Evolutionary conservation across 2,113 vertebrate genomes (phyloP).

Genomic region (Amphilophus citrinellus): DNA sequence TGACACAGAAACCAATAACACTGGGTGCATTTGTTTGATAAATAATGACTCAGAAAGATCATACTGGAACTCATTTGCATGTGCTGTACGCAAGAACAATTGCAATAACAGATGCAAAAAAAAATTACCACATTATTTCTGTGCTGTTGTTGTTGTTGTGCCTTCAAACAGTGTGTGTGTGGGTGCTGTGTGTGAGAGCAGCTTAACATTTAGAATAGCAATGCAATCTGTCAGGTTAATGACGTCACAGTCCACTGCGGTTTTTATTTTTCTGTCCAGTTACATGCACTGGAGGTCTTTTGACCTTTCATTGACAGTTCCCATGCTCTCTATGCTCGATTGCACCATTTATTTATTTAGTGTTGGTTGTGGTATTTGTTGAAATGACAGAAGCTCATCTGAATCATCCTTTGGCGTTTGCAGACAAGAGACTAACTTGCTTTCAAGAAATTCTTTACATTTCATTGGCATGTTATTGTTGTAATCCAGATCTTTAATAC

Average conservation of each 20-base stretch:
- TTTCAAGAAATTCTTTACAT: background rate
- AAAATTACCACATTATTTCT: constrained; percentile 8
- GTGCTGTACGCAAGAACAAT: constrained; percentile 4
- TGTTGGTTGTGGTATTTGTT: background rate
- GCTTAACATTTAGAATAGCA: constrained; percentile 25
- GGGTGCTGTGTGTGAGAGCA: background rate
- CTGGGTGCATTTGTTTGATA: constrained; percentile 5
- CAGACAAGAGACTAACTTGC: background rate
- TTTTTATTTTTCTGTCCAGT: constrained; percentile 1
- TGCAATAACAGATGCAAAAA: constrained; percentile 40
- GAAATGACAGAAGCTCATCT: background rate
- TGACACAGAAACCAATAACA: constrained; percentile 2
- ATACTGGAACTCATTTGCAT: constrained; percentile 24
- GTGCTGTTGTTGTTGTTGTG: background rate
- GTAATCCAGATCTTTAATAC: background rate
- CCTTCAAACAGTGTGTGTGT: background rate
- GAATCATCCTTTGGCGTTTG: background rate
- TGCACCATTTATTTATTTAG: background rate
- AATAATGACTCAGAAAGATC: constrained; percentile 19
- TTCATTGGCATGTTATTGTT: background rate
- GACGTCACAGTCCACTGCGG: background rate
- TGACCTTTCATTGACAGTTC: constrained; percentile 37
- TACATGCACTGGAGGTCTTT: constrained; percentile 9
- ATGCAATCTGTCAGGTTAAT: constrained; percentile 16
- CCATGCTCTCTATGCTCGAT: background rate